Conservation (phyloP, 2,888 invertebrate species). For the Polydrusus tereticollis region DNA sequence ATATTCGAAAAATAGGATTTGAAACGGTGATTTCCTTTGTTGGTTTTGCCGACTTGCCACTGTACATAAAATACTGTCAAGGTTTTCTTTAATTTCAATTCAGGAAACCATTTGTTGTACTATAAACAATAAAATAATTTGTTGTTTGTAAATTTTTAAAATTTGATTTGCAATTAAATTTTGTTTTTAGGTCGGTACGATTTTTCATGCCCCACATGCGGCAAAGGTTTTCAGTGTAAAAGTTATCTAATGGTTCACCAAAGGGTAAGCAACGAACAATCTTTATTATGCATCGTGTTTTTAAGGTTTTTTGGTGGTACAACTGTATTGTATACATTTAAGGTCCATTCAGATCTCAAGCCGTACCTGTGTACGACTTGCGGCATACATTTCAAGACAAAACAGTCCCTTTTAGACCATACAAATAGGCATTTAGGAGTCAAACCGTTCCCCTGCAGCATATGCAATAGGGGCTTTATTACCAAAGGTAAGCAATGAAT, state of each 20-base stretch:
- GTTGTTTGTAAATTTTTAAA: neutral
- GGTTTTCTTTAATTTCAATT: no score
- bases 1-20: no score
- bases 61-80: no score
- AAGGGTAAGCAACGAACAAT: slow-evolving; percentile 64
- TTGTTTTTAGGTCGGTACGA: slow-evolving; percentile 66
- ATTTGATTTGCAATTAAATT: neutral
- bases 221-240: slow-evolving; percentile 74
- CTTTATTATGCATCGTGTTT: no score
- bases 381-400: slow-evolving; percentile 72
- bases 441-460: slow-evolving; percentile 72
- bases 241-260: slow-evolving; percentile 74
- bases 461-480: slow-evolving; percentile 72
- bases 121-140: neutral
- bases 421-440: slow-evolving; percentile 73
- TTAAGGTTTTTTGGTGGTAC: neutral
- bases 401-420: slow-evolving; percentile 73
- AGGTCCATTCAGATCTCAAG: slow-evolving; percentile 71
- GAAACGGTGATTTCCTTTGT: no score
- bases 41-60: no score
- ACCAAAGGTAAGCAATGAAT: slow-evolving; percentile 69
- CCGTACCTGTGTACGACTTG: slow-evolving; percentile 73
- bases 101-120: no score
- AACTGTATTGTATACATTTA: no score
- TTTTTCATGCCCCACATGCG: slow-evolving; percentile 72